Base-by-base conservation (phyloP, 2,797 vertebrate species). In the Neomorphus geoffroyi region DNA sequence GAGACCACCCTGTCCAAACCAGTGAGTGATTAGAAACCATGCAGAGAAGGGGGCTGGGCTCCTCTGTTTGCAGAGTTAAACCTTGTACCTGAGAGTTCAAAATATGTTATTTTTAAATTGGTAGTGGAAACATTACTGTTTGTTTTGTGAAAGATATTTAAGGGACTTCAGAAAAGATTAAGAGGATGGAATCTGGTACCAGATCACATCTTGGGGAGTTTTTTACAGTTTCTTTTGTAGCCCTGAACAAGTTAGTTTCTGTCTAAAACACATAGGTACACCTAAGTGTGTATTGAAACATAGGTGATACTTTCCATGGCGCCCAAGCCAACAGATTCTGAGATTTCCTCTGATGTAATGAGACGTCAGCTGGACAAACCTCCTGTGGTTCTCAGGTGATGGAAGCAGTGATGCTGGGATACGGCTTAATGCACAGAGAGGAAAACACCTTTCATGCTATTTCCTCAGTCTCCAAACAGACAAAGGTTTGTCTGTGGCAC, bases 71-170 rank as follows among this genome's bases (percentile, higher is more conserved):
- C 73, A 64, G 70, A 64, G 50, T 86, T 83, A 74, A 70, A 86
- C 69, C 11, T 94, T 95, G 57, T 84, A 92, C 78, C 65, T 45
- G 39, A 11, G 61, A 89, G 64, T 77, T 92, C 62, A 58, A 88
- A 88, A 85, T 21, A 79, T 0, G 33, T 91, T 86, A 48, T 92
- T 82, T 91, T 83, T 86, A 86, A 93, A 93, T 23, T 62, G 64
- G 24, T 43, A 73, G 24, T 56, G 53, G 50, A 95, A 96, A 74
- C 45, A 30, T 56, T 71, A 17, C 48, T 37, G 22, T 69, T 79
- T 73, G 37, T 77, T 43, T 86, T 30, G 23, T 64, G 58, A 57
- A 41, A 78, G 53, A 26, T 74, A 83, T 57, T 28, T 73, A 30
- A 13, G 11, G 33, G 22, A 32, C 71, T 85, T 85, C 43, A 72